Evolutionary conservation across 2,888 invertebrate genomes (phyloP), one percentile per base, ranked within the genome.

Genomic region (Rhingia campestris): DNA sequence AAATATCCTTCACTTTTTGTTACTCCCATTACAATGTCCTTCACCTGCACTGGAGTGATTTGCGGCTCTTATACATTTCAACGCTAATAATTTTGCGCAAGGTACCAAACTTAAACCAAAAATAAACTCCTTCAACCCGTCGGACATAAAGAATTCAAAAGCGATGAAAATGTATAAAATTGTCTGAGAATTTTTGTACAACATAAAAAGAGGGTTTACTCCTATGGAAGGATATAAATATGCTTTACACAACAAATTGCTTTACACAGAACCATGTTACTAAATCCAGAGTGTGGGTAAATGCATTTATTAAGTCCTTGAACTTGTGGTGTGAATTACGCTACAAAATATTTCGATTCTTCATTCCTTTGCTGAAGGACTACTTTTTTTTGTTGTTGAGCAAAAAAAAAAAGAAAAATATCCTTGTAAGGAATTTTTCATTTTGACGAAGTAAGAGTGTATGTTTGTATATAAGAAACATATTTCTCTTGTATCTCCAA

Each of bases 241-340:
- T 59, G n/a, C 32, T 43, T 12, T 9, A 43, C 43, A 59, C 32
- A 32, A 32, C 39, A n/a, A 30, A 6, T 6, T 51, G 10, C 4
- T 45, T 32, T 53, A 30, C 10, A 9, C 37, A 22, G 22, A 22
- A 22, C 22, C 22, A 22, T 22, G 22, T 22, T 64, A 32, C 37
- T 32, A 64, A 30, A 7, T n/a, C 33, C 10, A 9, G 9, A 45
- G 56, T 6, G 56, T 6, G 43, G 22, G 14, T 39, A 75, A 70
- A 47, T 64, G 14, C 14, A 70, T 81, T 81, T 81, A 76, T 76
- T 56, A 66, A 76, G 64, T 81, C 81, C 81, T 81, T 81, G 76
- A 76, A 76, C 76, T 81, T 58, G 70, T 53, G 64, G 75, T 76
- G 75, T 64, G 70, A 81, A 81, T 64, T 70, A 58, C 56, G 49